phyloP scores from a whole-genome alignment of 2,113 vertebrate genomes.

The Dicerorhinus sumatrensis region DNA sequence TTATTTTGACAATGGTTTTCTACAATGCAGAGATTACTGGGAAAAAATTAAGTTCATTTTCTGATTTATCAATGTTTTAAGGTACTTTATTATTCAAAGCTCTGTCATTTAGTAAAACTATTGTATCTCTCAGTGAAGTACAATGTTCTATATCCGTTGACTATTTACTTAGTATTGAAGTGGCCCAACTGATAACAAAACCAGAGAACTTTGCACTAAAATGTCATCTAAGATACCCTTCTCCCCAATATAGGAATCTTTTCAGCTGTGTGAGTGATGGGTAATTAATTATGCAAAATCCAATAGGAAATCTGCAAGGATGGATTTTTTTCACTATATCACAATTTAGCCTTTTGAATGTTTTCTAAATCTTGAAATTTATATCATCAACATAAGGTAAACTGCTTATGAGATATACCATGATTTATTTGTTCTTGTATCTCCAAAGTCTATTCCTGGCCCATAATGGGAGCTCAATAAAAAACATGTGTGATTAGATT shows the following conservation, averaged over 20 bases:
- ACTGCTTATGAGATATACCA: not conserved
- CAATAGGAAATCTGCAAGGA: not conserved
- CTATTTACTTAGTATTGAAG: not conserved
- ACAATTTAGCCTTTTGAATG: not conserved
- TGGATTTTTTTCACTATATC: not conserved
- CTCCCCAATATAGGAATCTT: not conserved
- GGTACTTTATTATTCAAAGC: not conserved
- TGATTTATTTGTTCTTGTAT: not conserved
- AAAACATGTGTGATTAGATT: not conserved
- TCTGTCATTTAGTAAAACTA: not conserved
- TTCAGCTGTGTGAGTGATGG: not conserved
- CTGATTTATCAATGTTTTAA: conserved; percentile 35
- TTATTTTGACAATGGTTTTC: not conserved
- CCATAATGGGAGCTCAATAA: not conserved
- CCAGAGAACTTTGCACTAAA: not conserved
- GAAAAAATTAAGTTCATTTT: not conserved
- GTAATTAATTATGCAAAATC: not conserved
- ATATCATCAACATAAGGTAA: not conserved
- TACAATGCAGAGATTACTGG: not conserved
- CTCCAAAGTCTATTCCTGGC: not conserved
- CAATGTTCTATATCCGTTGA: not conserved
- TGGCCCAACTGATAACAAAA: not conserved
- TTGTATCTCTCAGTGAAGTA: not conserved
- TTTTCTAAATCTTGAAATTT: conserved; percentile 31
- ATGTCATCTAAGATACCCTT: not conserved